These are phyloP conservation scores for Ectemnius cavifrons DNA, from an alignment of 2,888 invertebrate genomes.

Conservation along the genomic window DNA sequence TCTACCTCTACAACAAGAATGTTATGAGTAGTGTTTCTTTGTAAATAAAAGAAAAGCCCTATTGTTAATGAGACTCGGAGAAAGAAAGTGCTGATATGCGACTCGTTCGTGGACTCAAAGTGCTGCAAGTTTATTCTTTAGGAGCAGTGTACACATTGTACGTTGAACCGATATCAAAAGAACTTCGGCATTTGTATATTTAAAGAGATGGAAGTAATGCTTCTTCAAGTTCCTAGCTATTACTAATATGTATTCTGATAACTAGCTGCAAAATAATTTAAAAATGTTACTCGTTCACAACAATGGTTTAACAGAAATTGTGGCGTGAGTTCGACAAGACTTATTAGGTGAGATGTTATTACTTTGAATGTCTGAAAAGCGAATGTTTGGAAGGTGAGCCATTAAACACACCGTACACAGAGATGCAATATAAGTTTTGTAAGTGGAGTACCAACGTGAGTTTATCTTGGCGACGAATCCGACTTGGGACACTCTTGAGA, in stretches of 20 bases:
- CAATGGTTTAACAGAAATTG: slow-evolving; percentile 50
- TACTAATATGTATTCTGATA: slow-evolving; percentile 61
- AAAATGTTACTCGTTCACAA: slow-evolving; percentile 48
- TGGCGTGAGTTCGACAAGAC: slow-evolving; percentile 38
- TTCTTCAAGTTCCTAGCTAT: slow-evolving; percentile 73
- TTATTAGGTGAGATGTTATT: slow-evolving; percentile 31
- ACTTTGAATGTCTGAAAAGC: slow-evolving; percentile 34
- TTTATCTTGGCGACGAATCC: slow-evolving; percentile 36
- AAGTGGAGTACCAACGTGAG: slow-evolving; percentile 33
- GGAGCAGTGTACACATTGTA: slow-evolving; percentile 37
- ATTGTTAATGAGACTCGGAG: slow-evolving; percentile 47
- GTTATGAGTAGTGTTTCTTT: slow-evolving; percentile 42
- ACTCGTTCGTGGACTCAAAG: slow-evolving; percentile 33
- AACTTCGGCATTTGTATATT: slow-evolving; percentile 55
- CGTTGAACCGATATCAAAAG: slow-evolving; percentile 49
- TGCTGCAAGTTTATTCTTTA: slow-evolving; percentile 38
- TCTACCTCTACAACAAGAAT: slow-evolving; percentile 51
- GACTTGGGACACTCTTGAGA: slow-evolving; percentile 43
- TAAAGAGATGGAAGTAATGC: slow-evolving; percentile 61
- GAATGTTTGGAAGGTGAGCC: slow-evolving; percentile 40
- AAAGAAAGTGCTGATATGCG: slow-evolving; percentile 51
- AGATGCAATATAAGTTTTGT: slow-evolving; percentile 37
- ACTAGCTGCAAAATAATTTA: slow-evolving; percentile 57
- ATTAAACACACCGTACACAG: slow-evolving; percentile 48
- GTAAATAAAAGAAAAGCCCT: slow-evolving; percentile 49